Evolutionary conservation across 2,888 invertebrate species (phyloP), one percentile per base, ranked within the genome.

Genomic region (Pristionchus entomophagus): DNA sequence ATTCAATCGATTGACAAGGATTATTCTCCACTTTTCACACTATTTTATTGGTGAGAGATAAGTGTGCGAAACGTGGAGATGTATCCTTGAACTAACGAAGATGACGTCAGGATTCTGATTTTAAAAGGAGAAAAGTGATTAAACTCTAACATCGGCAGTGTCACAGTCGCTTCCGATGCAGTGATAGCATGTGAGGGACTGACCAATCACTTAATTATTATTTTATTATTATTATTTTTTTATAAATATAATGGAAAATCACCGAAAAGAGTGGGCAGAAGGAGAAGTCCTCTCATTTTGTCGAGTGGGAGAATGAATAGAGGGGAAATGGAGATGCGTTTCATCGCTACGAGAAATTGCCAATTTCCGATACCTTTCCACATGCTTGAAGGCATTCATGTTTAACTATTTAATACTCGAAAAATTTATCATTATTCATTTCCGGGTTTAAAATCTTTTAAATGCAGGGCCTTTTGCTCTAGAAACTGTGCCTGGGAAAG

Each of bases 81-180:
- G 29, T 26, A 32, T 56, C 22, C n/a, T n/a, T n/a, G n/a, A n/a
- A n/a, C n/a, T n/a, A n/a, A n/a, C 45, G 45, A 45, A 45, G 45
- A 45, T 45, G n/a, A n/a, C n/a, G n/a, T n/a, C n/a, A n/a, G n/a
- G n/a, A n/a, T n/a, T n/a, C n/a, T n/a, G n/a, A n/a, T n/a, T n/a
- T n/a, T n/a, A n/a, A 45, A 45, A 45, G 45, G 14, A 32, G 2
- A 6, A 10, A 29, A 32, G 29, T 62, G 10, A 3, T 62, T 32
- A 29, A 62, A 62, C 69, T 29, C n/a, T n/a, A 38, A 69, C 69
- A 12, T 10, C 6, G 6, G n/a, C 38, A 6, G 69, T 69, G 22
- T 69, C 69, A 22, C 69, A 69, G 22, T 69, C 69, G 10, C 4
- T 69, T 35, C 69, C 69, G n/a, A 69, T 35, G 69, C 69, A 69